These are phyloP conservation scores for Spatula versicolor DNA, from an alignment of 2,797 vertebrate species.

Conservation along the genomic window DNA sequence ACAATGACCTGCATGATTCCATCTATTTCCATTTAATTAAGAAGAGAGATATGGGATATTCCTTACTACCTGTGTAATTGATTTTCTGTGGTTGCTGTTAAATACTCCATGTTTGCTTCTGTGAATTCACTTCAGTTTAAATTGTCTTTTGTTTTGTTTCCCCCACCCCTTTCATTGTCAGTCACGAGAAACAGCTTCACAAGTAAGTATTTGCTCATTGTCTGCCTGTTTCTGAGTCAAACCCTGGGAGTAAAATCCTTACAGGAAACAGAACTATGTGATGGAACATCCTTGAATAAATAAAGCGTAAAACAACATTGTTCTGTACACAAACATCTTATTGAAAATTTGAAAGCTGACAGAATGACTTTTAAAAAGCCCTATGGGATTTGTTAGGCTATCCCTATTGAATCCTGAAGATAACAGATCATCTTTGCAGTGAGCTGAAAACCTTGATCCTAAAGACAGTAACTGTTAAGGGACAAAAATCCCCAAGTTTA, in stretches of 20 bases:
- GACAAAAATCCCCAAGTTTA: neutral
- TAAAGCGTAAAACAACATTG: neutral
- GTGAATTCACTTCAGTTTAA: conserved; percentile 60
- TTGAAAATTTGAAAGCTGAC: neutral
- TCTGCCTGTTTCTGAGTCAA: conserved; percentile 22
- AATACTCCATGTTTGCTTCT: conserved; percentile 9
- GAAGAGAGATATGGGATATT: neutral
- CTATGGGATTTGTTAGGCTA: neutral
- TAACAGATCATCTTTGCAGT: neutral
- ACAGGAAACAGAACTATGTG: neutral
- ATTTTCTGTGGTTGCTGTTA: neutral
- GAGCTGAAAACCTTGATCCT: neutral
- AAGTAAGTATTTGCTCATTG: conserved; percentile 77
- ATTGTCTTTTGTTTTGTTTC: conserved; percentile 72
- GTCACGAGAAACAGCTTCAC: conserved; percentile 79
- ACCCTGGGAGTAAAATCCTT: neutral
- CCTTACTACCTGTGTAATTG: neutral
- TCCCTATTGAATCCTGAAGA: neutral
- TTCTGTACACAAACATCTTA: neutral
- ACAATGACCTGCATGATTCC: neutral
- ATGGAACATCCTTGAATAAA: neutral
- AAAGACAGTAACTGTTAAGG: neutral
- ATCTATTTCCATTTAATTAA: neutral
- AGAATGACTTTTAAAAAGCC: neutral
- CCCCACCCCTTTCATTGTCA: conserved; percentile 55